Conservation (phyloP, 2,797 vertebrate species). For the Centroberyx gerrardi region DNA sequence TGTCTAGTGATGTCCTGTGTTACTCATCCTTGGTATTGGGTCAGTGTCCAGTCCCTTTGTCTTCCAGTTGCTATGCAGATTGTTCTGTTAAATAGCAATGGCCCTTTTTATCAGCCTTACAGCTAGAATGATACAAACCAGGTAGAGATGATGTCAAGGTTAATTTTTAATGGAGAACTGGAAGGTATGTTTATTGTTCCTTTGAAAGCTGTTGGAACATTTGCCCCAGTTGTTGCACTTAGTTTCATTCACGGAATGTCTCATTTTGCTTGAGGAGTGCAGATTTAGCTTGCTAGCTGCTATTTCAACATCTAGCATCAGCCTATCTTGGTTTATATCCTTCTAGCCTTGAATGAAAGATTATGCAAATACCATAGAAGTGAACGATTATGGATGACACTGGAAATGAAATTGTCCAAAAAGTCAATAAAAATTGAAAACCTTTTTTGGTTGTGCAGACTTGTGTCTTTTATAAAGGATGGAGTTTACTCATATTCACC, state of each 20-base stretch:
- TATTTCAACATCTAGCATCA: slow-evolving; percentile 65
- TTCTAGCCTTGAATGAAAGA: slow-evolving; percentile 86
- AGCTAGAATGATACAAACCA: slow-evolving; percentile 88
- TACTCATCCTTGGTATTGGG: slow-evolving; percentile 79
- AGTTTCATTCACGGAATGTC: slow-evolving; percentile 24
- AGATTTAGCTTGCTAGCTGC: slow-evolving; percentile 59
- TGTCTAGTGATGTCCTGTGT: slow-evolving; percentile 80
- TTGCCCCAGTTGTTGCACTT: slow-evolving; percentile 36
- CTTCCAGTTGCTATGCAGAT: slow-evolving; percentile 91
- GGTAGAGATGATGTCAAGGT: slow-evolving; percentile 66
- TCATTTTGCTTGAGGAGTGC: slow-evolving; percentile 43
- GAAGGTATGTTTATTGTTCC: slow-evolving; percentile 46
- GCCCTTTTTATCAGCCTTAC: slow-evolving; percentile 95
- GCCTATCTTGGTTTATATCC: slow-evolving; percentile 77
- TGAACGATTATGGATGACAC: slow-evolving; percentile 95
- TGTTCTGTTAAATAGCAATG: slow-evolving; percentile 89
- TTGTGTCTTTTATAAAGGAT: background rate
- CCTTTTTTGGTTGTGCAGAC: slow-evolving; percentile 1
- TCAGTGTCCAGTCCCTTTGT: slow-evolving; percentile 89
- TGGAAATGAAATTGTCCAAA: slow-evolving; percentile 95
- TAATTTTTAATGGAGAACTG: slow-evolving; percentile 57
- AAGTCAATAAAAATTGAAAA: slow-evolving; percentile 89
- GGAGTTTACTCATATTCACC: too few relatives aligned
- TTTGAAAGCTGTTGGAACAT: slow-evolving; percentile 42
- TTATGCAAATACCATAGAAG: slow-evolving; percentile 90